Percentiles rank a stretch among this genome's conserved stretches.
phyloP scores from a whole-genome alignment of 2,113 vertebrate species.

The Cinclus mexicanus region DNA sequence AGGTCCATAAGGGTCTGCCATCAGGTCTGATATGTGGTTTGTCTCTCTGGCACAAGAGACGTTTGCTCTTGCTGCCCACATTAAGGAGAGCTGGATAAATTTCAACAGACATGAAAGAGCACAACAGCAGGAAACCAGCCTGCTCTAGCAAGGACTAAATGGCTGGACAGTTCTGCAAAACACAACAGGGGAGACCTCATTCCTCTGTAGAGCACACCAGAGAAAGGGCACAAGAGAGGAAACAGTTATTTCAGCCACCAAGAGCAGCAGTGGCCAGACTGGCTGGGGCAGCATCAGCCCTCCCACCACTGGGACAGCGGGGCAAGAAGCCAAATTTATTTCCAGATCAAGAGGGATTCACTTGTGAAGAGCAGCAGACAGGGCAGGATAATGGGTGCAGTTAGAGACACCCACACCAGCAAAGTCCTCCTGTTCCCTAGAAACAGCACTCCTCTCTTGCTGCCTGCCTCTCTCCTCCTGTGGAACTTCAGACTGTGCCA shows the following conservation, averaged over 20 bases:
- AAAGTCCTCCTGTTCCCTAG: neutral
- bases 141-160: neutral
- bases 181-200: neutral
- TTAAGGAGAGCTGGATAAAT: neutral
- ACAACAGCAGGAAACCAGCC: neutral
- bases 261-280: neutral
- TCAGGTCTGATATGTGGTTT: neutral
- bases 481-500: neutral
- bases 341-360: neutral
- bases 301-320: rapidly evolving
- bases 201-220: neutral
- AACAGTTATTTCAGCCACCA: neutral
- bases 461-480: neutral
- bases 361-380: neutral
- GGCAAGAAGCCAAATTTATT: neutral
- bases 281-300: neutral
- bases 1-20: neutral
- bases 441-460: neutral
- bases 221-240: neutral
- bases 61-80: neutral
- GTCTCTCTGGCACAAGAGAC: neutral
- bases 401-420: neutral
- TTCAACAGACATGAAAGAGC: neutral
- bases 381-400: neutral
- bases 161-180: neutral